These are phyloP conservation scores for Charadrius vociferus DNA, from an alignment of 2,113 vertebrate species.

Conservation along the genomic window DNA sequence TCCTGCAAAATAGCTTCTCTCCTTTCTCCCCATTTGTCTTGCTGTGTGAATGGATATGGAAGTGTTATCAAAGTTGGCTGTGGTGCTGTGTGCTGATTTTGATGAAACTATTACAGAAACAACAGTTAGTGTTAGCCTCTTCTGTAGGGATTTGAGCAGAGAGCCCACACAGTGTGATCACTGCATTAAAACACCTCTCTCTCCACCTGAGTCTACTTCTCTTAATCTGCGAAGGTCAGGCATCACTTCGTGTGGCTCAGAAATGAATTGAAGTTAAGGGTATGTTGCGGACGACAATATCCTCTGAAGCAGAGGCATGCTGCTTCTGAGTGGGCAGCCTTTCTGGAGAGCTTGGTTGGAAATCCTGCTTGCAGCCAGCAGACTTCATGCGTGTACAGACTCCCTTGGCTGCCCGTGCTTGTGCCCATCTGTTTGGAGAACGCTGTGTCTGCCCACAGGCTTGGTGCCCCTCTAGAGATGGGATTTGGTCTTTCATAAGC, in stretches of 20 bases:
- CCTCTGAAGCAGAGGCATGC: neutral
- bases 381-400: accelerated
- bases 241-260: neutral
- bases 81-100: neutral
- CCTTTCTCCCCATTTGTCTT: neutral
- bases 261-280: neutral
- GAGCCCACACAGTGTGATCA: neutral
- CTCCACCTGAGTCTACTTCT: neutral
- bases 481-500: neutral
- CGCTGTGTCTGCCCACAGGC: neutral
- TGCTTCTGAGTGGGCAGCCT: neutral
- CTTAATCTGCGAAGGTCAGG: neutral
- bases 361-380: neutral
- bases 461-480: neutral
- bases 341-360: neutral
- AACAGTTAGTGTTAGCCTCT: neutral
- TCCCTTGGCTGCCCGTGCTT: neutral
- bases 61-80: neutral
- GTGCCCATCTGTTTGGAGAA: neutral
- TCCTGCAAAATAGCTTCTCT: constrained; percentile 9
- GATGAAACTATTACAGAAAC: constrained; percentile 20
- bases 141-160: neutral
- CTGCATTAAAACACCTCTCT: neutral
- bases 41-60: neutral
- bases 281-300: accelerated